phyloP scores from a whole-genome alignment of 1,140 invertebrate genomes.

The Bombus difficillimus region DNA sequence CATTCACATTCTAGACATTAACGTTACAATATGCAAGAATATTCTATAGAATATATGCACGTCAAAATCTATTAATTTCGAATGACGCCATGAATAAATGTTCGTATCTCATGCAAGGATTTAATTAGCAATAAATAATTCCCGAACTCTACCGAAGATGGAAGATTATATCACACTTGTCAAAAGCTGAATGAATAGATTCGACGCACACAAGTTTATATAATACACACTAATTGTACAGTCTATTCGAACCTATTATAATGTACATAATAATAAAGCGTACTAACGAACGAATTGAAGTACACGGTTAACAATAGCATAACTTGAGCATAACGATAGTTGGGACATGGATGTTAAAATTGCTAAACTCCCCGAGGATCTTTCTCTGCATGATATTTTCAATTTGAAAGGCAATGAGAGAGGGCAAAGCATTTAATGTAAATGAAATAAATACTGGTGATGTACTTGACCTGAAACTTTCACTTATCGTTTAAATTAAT shows the following conservation, averaged over 20 bases:
- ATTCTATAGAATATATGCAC: not conserved
- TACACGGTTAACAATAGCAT: constrained; percentile 7
- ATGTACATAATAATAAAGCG: not conserved
- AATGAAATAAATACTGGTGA: constrained; percentile 12
- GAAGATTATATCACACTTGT: not conserved
- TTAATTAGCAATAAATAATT: not conserved
- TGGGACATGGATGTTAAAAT: not conserved
- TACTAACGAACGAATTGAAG: constrained; percentile 1
- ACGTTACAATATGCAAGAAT: not conserved
- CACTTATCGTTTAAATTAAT: constrained; percentile 61
- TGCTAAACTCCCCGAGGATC: not conserved
- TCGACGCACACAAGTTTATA: no score
- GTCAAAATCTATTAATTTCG: not conserved
- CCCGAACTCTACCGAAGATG: no score
- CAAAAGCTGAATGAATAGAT: not conserved
- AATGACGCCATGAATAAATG: not conserved
- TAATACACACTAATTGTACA: not conserved
- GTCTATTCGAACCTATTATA: not conserved
- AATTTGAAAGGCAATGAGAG: not conserved
- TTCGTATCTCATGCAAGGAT: not conserved
- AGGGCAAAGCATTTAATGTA: not conserved
- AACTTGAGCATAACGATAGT: not conserved
- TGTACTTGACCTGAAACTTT: constrained; percentile 13
- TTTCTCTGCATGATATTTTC: not conserved
- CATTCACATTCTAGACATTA: not conserved